Evolutionary conservation across 1,140 invertebrate species (phyloP).

Genomic region (Drosophila azteca): DNA sequence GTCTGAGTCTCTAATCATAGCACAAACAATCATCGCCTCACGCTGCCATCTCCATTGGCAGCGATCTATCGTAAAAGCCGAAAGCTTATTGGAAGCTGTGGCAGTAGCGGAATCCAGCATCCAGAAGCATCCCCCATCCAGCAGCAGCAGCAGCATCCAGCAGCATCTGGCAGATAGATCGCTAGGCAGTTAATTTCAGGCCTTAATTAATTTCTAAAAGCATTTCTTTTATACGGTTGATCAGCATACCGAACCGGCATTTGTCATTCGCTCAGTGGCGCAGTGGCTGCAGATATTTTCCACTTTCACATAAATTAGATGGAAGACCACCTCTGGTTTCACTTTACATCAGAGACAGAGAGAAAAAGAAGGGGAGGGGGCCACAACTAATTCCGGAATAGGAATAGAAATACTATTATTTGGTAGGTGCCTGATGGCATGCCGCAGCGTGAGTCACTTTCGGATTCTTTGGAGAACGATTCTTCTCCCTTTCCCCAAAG

Average conservation of each 20-base stretch:
- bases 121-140: background rate
- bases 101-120: conserved; percentile 20
- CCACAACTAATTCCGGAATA: conserved; percentile 1
- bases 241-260: conserved; percentile 33
- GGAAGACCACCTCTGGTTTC: conserved; percentile 19
- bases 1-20: no score
- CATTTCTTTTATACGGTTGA: conserved; percentile 31
- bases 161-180: background rate
- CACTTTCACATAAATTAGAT: conserved; percentile 58
- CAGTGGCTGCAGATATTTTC: conserved; percentile 41
- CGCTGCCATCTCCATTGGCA: conserved; percentile 21
- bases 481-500: conserved; percentile 1
- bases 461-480: conserved; percentile 14
- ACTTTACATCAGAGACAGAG: background rate
- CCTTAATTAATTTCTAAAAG: conserved; percentile 62
- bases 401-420: background rate
- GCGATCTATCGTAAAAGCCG: conserved; percentile 16
- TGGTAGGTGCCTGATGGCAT: conserved; percentile 26
- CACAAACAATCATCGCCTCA: conserved; percentile 8
- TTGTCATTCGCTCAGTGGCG: conserved; percentile 28
- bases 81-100: conserved; percentile 14
- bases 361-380: background rate
- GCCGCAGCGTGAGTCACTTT: conserved; percentile 40
- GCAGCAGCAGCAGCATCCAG: conserved; percentile 15
- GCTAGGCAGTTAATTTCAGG: conserved; percentile 23